Evolutionary conservation across 1,140 invertebrate genomes (phyloP).

Genomic region (Whitmania pigra): DNA sequence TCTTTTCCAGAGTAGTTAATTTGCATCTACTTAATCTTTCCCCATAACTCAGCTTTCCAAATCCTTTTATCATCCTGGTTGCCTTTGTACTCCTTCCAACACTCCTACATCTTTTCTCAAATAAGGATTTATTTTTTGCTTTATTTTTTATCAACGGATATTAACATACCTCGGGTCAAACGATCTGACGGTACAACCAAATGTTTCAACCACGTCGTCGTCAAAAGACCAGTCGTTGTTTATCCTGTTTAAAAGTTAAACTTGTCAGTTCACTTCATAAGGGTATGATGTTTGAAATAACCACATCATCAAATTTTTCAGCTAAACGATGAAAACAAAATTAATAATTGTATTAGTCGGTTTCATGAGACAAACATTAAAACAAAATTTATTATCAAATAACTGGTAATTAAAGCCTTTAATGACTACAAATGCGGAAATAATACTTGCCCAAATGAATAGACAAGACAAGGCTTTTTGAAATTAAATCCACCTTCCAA

Average conservation of each 20-base stretch:
- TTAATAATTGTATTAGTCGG: neutral
- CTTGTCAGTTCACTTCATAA: neutral
- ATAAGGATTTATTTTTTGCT: no score
- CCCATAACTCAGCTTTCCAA: no score
- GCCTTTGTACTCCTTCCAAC: no score
- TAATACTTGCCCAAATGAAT: conserved; percentile 11
- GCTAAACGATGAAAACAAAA: neutral
- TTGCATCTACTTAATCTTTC: no score
- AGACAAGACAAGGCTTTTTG: conserved; percentile 4
- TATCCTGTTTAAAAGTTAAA: neutral
- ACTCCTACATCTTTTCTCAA: no score
- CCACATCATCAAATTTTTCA: neutral
- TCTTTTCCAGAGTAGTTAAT: no score
- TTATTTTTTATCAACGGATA: no score
- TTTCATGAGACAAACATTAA: neutral
- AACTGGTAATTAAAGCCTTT: neutral
- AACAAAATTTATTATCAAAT: neutral
- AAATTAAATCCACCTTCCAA: neutral
- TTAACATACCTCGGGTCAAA: conserved; percentile 1
- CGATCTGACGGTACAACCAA: neutral
- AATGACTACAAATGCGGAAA: neutral
- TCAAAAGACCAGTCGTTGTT: conserved; percentile 8
- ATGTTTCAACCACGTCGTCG: neutral
- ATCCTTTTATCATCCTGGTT: no score
- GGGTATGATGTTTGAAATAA: neutral